These are phyloP conservation scores for Eupithecia subfuscata DNA, from an alignment of 2,888 invertebrate genomes.

Conservation along the genomic window DNA sequence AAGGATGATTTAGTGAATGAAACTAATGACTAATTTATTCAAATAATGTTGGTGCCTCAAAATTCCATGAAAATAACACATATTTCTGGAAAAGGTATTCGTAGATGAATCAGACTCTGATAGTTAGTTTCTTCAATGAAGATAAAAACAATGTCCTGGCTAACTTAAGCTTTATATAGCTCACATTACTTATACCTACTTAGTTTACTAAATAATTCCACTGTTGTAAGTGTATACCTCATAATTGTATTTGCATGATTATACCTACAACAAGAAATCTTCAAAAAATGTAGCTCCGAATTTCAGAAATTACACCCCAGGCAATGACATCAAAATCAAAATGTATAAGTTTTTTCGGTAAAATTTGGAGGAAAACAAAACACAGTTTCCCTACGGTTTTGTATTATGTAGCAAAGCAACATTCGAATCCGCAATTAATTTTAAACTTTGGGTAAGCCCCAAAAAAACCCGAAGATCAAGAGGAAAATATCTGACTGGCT, in stretches of 20 bases:
- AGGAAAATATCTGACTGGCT: not conserved
- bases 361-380: not conserved
- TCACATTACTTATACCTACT: not conserved
- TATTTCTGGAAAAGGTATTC: not conserved
- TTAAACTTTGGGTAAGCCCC: not conserved
- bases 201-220: not conserved
- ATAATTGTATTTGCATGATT: not conserved
- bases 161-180: not conserved
- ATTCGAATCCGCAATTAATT: not conserved
- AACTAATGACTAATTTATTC: constrained; percentile 11
- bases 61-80: constrained; percentile 13
- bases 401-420: not conserved
- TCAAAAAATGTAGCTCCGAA: not conserved
- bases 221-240: not conserved
- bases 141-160: not conserved
- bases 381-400: not conserved
- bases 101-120: not conserved
- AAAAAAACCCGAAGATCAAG: not conserved
- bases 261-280: not conserved
- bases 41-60: constrained; percentile 3
- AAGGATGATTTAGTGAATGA: constrained; percentile 6
- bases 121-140: not conserved
- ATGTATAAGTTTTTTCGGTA: not conserved
- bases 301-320: not conserved
- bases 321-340: not conserved